Evolutionary conservation across 2,888 invertebrate genomes (phyloP), one percentile per base, ranked within the genome.

Genomic region (Trissonchulus latispiculum): DNA sequence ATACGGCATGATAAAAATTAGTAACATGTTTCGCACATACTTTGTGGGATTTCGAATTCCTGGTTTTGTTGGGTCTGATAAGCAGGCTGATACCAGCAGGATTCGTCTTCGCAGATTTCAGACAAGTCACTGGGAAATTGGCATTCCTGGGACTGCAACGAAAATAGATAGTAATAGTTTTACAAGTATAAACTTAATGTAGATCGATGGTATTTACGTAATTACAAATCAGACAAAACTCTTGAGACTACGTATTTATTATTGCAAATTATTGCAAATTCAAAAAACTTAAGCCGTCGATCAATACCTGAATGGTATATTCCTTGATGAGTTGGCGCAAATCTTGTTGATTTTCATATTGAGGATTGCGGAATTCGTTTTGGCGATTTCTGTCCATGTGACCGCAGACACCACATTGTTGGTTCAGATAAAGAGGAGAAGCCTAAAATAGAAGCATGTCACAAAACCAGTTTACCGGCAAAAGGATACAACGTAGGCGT

Each of bases 321-420:
- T 68, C 37, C 3, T n/a, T n/a, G 31, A 37, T 29, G 69, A 71
- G 37, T 67, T 71, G 66, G 3, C 72, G 69, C 29, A 71, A 2
- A 67, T 71, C 72, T 2, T 35, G 33, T 2, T 23, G 23, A 3
- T n/a, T 23, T 31, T 36, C 61, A 33, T 36, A 36, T 3, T 68
- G n/a, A 70, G 78, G 77, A 64, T 75, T 78, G 70, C 76, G 75
- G 77, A 78, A 77, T 64, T 81, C 80, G 75, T 79, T 77, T 74
- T 80, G 78, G 70, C 75, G 77, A 8, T 68, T n/a, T 28, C 33
- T 23, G 70, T 81, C 78, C 74, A 76, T 79, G 77, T 80, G 78
- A 72, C 80, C 81, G 76, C 81, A 81, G 64, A 81, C 77, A 72
- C 81, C 81, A 75, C 81, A 81, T 66, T 79, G 79, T 29, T 74